Base-by-base conservation (phyloP, 2,797 vertebrate species). In the Tachyglossus aculeatus region DNA sequence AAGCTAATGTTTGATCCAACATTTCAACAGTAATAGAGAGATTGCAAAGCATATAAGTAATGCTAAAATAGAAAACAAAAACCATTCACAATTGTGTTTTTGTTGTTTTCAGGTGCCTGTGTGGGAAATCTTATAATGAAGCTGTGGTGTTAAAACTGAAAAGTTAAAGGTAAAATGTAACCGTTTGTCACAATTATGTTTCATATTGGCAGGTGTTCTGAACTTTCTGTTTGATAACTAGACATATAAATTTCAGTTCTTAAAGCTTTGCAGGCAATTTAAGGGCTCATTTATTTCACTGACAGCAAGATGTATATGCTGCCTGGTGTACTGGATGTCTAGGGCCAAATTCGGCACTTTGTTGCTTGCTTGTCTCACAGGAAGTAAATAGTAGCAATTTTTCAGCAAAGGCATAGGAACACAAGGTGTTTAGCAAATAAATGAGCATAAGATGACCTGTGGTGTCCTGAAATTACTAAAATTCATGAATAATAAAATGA, bases 201-300 rank as follows among this genome's bases (percentile, higher is more conserved):
- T 88, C 83, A 88, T 94, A 94, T 94, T 93, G 94, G 90, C 93
- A 94, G 93, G 88, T 89, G 84, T 89, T 94, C 90, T 93, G 91
- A 94, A 94, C 92, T 93, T 94, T 94, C 88, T 93, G 82, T 94
- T 94, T 93, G 92, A 94, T 94, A 94, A 93, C 92, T 89, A 94
- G 93, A 94, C 89, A 81, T 93, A 94, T 93, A 93, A 91, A 94
- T 95, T 95, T 92, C 89, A 94, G 88, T 93, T 93, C 90, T 92
- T 92, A 91, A 91, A 93, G 91, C 90, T 93, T 88, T 94, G 91
- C 88, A 94, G 90, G 89, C 92, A 95, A 94, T 95, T 95, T 94
- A 94, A 94, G 78, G 92, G 80, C 89, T 94, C 90, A 94, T 94
- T 94, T 94, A 91, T 95, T 94, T 93, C 83, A 34, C 71, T 94